These are phyloP conservation scores for Chirona hameri DNA, from an alignment of 2,888 invertebrate genomes.

Conservation along the genomic window DNA sequence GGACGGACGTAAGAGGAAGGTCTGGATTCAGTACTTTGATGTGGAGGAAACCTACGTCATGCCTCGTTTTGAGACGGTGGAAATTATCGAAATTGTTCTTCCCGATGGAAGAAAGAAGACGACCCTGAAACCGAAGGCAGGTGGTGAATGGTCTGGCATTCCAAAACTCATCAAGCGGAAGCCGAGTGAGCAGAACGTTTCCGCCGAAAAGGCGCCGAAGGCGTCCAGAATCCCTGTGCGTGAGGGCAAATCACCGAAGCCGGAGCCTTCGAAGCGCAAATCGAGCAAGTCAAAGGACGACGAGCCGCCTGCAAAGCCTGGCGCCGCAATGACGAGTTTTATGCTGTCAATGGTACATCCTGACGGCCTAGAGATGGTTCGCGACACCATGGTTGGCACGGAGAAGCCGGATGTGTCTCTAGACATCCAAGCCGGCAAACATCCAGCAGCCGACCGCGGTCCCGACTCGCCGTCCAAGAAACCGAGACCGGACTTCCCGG, in stretches of 20 bases:
- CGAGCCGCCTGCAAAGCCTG: background rate
- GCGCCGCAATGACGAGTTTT: constrained; percentile 5
- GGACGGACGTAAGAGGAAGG: background rate
- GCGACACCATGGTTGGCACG: background rate
- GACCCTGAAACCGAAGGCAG: background rate
- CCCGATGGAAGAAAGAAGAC: background rate
- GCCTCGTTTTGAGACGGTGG: background rate
- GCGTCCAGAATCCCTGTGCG: background rate
- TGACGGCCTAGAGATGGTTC: background rate
- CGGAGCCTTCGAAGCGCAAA: background rate
- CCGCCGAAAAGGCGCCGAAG: background rate
- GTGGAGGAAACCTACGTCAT: constrained; percentile 14
- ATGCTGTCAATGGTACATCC: constrained; percentile 12
- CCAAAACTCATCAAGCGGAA: background rate
- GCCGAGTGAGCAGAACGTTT: background rate
- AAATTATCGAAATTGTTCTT: background rate
- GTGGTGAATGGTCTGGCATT: background rate
- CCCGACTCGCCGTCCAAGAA: constrained; percentile 1
- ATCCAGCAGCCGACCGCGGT: background rate
- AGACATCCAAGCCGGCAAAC: background rate
- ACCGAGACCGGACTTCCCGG: background rate
- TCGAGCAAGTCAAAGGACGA: constrained; percentile 5
- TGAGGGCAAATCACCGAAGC: background rate
- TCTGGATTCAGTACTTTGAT: constrained; percentile 26
- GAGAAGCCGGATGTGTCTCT: background rate